These are phyloP conservation scores for Anolis carolinensis DNA, from an alignment of 2,113 vertebrate genomes.

Conservation along the genomic window DNA sequence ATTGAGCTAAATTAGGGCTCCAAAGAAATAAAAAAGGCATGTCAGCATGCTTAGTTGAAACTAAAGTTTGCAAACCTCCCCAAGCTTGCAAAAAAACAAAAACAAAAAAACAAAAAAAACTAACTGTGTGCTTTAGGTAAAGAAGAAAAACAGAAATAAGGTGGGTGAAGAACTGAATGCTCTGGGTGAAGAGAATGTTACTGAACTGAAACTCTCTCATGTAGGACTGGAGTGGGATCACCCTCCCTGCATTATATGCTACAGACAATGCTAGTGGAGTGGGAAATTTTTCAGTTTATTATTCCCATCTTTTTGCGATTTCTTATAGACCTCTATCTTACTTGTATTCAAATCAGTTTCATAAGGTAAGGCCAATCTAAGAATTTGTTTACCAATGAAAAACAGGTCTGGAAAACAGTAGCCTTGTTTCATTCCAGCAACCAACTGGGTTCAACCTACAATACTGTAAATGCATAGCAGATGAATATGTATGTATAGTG, in stretches of 20 bases:
- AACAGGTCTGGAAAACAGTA: not conserved
- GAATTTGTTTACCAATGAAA: not conserved
- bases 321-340: not conserved
- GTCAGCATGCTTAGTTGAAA: not conserved
- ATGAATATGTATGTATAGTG: not conserved
- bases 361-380: not conserved
- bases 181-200: not conserved
- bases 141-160: not conserved
- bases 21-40: not conserved
- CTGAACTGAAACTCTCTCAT: not conserved
- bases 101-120: not conserved
- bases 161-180: not conserved
- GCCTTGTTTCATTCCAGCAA: not conserved
- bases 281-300: not conserved
- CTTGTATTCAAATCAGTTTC: not conserved
- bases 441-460: not conserved
- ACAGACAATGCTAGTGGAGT: not conserved
- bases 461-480: not conserved
- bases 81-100: not conserved
- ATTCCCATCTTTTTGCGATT: not conserved
- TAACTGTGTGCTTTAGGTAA: too few species aligned
- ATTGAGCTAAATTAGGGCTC: not conserved
- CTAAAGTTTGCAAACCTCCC: not conserved
- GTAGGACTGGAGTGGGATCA: not conserved
- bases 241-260: not conserved